Conservation (phyloP, 2,797 vertebrate genomes). For the Semaprochilodus insignis region DNA sequence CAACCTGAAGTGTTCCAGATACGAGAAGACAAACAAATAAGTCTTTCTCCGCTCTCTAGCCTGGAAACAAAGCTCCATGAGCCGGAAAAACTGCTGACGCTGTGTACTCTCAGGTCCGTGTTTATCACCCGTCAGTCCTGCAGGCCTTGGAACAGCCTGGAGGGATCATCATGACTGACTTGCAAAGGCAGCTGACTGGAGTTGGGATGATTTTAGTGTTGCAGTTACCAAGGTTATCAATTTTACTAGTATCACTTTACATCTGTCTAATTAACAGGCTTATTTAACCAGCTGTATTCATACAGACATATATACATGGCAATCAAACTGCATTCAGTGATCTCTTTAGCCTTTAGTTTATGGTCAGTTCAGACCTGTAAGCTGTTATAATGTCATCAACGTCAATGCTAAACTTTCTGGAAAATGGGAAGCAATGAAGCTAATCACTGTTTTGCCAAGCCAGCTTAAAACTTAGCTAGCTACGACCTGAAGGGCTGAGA, state of each 20-base stretch:
- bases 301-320: background rate
- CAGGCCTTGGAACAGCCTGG: background rate
- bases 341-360: background rate
- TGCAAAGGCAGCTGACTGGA: background rate
- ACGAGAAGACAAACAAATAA: background rate
- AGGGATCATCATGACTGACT: background rate
- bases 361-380: background rate
- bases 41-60: background rate
- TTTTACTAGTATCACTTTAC: background rate
- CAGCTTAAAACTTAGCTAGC: background rate
- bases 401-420: background rate
- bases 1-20: background rate
- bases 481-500: no score
- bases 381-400: background rate
- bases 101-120: background rate
- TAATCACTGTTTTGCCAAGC: background rate
- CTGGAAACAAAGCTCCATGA: background rate
- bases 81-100: constrained; percentile 7
- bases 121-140: background rate
- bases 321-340: background rate
- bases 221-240: background rate
- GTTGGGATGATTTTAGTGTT: background rate
- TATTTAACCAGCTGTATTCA: background rate
- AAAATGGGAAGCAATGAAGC: background rate
- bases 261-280: background rate